Evolutionary conservation across 2,113 vertebrate genomes (phyloP).

Genomic region (Oreochromis niloticus): DNA sequence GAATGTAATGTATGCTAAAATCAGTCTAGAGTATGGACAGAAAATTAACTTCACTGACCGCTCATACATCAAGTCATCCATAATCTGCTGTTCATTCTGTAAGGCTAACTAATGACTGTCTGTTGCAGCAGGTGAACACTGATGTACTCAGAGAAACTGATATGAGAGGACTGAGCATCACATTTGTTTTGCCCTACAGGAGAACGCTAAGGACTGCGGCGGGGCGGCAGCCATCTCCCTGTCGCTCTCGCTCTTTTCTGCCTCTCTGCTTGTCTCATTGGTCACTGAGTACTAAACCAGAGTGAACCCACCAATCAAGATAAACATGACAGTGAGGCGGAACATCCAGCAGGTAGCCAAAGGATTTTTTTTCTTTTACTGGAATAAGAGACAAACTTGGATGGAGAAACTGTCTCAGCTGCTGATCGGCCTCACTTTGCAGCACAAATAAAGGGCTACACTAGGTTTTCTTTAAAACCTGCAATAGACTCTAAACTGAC

Average conservation of each 20-base stretch:
- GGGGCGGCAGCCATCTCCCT: slow-evolving; percentile 59
- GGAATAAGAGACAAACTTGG: background rate
- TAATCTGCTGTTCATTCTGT: background rate
- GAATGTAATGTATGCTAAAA: background rate
- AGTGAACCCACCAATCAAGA: background rate
- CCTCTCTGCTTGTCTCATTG: slow-evolving; percentile 62
- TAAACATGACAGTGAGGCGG: background rate
- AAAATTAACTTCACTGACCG: background rate
- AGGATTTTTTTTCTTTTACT: background rate
- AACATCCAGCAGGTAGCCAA: background rate
- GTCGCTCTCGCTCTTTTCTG: slow-evolving; percentile 58
- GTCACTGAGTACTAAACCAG: slow-evolving; percentile 51
- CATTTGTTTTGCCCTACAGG: slow-evolving; percentile 65
- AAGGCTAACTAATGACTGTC: background rate
- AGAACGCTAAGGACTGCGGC: slow-evolving; percentile 91
- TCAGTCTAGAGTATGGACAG: background rate
- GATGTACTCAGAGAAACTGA: background rate
- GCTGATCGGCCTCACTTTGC: background rate
- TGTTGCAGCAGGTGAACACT: background rate
- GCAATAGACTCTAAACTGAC: background rate
- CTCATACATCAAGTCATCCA: background rate
- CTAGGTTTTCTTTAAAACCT: background rate
- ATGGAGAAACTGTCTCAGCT: background rate
- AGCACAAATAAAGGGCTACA: slow-evolving; percentile 4
- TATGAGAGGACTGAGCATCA: rapidly evolving